Percentiles rank a stretch among this genome's conserved stretches.
Conservation (phyloP, 1,140 invertebrate species). For the Bathynomus jamesi region DNA sequence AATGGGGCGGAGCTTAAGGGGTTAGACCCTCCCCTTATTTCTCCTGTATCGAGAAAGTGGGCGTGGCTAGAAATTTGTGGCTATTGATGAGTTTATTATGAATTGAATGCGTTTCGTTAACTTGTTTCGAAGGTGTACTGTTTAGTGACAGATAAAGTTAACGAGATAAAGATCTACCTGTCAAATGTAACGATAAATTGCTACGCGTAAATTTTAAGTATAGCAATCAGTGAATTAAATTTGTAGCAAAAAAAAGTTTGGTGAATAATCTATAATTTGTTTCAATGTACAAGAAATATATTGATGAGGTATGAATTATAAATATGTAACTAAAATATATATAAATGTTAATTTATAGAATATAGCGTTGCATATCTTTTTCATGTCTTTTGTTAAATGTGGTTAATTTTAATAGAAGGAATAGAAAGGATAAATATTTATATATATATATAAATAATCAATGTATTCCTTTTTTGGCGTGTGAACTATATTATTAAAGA, state of each 20-base stretch:
- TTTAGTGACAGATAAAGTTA: no score
- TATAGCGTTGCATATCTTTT: no score
- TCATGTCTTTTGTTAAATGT: no score
- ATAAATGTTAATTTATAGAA: background rate
- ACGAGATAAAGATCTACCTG: no score
- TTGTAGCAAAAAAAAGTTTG: no score
- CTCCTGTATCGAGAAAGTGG: background rate
- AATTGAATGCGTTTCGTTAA: background rate
- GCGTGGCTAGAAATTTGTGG: background rate
- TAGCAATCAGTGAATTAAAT: no score
- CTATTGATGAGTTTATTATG: background rate
- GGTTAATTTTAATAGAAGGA: no score
- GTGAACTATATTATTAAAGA: background rate
- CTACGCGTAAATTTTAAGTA: no score
- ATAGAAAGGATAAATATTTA: slow-evolving; percentile 1
- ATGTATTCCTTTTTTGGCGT: background rate
- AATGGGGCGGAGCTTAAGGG: background rate
- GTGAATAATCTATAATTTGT: no score
- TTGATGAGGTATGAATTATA: background rate
- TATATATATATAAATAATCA: background rate
- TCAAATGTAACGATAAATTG: no score
- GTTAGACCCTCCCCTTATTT: background rate
- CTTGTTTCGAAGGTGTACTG: background rate
- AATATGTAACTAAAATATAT: background rate
- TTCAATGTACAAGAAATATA: no score